Base-by-base conservation (phyloP, 2,113 vertebrate species). In the Myodes glareolus region DNA sequence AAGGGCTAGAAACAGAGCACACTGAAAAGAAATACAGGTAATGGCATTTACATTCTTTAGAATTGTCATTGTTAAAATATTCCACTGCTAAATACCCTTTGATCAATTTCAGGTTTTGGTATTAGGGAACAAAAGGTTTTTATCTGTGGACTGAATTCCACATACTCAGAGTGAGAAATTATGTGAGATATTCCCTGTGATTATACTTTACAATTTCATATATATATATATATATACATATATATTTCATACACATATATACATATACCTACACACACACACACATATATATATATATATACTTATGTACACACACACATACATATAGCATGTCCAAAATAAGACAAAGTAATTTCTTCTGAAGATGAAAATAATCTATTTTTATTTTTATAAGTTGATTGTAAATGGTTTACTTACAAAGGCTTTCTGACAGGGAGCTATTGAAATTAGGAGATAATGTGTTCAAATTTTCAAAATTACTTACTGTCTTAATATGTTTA, bases 61-160 rank as follows among this genome's bases (percentile, higher is more conserved):
- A 84, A 65, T 12, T 73, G 61, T 89, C 39, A 61, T 89, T 86
- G 72, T 87, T 91, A 78, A 89, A 96, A 52, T 19, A 47, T 90
- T 52, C 67, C 42, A 58, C 31, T 23, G 72, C 31, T 10, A 78
- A 92, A 52, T 73, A 33, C 7, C 13, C 12, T 90, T 90, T 76
- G 27, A 21, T 85, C 55, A 85, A 95, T 72, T 29, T 39, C 14
- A 58, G 23, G 39, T 45, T 96, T 42, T 75, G 3, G 11, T 68
- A 25, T 92, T 94, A 94, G 36, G 29, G 90, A 94, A 65, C 76
- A 92, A 89, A 77, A 25, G 11, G 78, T 31, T 75, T 90, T 94
- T 70, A 80, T 77, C 87, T 82, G 50, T 85, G 33, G 45, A 90
- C 73, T 82, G 63, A 65, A 65, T 77, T 95, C 90, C 72, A 67